Evolutionary conservation across 2,113 vertebrate species (phyloP).

Genomic region (Shinisaurus crocodilurus): DNA sequence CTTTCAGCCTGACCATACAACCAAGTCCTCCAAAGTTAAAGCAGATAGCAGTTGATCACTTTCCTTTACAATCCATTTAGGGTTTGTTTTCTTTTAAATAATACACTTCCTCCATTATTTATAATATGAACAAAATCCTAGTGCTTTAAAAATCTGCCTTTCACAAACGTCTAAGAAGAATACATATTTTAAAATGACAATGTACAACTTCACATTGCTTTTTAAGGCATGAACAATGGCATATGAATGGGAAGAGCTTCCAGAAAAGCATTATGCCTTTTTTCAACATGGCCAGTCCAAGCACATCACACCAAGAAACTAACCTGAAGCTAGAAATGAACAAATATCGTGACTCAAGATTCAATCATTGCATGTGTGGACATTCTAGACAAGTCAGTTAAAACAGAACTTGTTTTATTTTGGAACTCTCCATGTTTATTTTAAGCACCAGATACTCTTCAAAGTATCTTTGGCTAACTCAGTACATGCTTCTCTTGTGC

Average conservation of each 20-base stretch:
- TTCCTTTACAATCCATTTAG: slow-evolving; percentile 40
- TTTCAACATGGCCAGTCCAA: slow-evolving; percentile 69
- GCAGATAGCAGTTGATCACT: slow-evolving; percentile 50
- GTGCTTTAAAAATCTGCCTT: slow-evolving; percentile 77
- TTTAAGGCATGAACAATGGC: slow-evolving; percentile 84
- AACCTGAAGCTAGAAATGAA: slow-evolving; percentile 69
- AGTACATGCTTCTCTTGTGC: slow-evolving; percentile 70
- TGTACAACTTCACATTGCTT: slow-evolving; percentile 78
- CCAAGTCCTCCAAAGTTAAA: slow-evolving; percentile 61
- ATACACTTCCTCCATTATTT: slow-evolving; percentile 48
- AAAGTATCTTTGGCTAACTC: slow-evolving; percentile 71
- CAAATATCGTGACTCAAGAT: slow-evolving; percentile 40
- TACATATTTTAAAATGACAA: slow-evolving; percentile 76
- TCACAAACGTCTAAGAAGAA: slow-evolving; percentile 74
- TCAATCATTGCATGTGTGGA: slow-evolving; percentile 48
- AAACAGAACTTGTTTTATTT: slow-evolving; percentile 55
- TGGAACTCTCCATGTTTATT: slow-evolving; percentile 68
- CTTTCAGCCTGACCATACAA: slow-evolving; percentile 44
- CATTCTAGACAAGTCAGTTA: slow-evolving; percentile 51
- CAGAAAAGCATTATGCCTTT: slow-evolving; percentile 68
- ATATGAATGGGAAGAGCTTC: slow-evolving; percentile 73
- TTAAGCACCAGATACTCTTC: slow-evolving; percentile 76
- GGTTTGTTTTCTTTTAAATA: slow-evolving; percentile 51
- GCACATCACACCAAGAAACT: slow-evolving; percentile 68
- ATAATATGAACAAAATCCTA: slow-evolving; percentile 77